A percentile compares a stretch with the other conserved stretches of the same genome.
Evolutionary conservation across 2,888 invertebrate species (phyloP).

Genomic region (Ophioninae sp.): DNA sequence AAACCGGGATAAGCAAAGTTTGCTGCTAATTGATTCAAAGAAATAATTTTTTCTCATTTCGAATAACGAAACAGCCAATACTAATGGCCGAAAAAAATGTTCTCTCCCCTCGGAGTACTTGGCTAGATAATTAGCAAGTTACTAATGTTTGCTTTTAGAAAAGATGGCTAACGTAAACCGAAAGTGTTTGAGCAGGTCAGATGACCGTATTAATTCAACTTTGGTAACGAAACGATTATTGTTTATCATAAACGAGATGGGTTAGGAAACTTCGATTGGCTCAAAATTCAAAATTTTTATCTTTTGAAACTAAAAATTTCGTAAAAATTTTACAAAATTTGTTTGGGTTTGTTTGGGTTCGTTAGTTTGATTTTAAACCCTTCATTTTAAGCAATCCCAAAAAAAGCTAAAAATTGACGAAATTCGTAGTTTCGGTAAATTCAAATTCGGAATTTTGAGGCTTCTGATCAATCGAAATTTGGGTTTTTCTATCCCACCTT

Average conservation of each 20-base stretch:
- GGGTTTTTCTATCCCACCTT: no score
- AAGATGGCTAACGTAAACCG: not conserved
- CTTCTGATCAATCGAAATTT: no score
- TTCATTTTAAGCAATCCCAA: no score
- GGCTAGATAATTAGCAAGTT: not conserved
- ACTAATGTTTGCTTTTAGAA: not conserved
- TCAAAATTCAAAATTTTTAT: no score
- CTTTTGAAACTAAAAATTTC: no score
- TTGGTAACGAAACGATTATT: not conserved
- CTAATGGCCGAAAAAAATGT: not conserved
- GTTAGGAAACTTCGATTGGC: no score
- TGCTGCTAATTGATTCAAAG: not conserved
- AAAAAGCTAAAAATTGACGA: no score
- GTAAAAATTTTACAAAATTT: no score
- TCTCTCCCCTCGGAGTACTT: not conserved
- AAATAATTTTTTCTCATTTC: not conserved
- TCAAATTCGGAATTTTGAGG: no score
- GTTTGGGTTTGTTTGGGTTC: no score
- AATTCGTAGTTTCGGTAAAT: no score
- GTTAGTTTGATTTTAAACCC: no score
- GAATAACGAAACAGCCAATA: not conserved
- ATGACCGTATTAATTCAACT: not conserved
- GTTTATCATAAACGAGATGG: slow-evolving; percentile 11
- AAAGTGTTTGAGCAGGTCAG: not conserved
- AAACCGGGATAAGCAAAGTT: not conserved